Conservation (phyloP, 1,140 invertebrate genomes). For the Ceratosolen fusciceps region DNA sequence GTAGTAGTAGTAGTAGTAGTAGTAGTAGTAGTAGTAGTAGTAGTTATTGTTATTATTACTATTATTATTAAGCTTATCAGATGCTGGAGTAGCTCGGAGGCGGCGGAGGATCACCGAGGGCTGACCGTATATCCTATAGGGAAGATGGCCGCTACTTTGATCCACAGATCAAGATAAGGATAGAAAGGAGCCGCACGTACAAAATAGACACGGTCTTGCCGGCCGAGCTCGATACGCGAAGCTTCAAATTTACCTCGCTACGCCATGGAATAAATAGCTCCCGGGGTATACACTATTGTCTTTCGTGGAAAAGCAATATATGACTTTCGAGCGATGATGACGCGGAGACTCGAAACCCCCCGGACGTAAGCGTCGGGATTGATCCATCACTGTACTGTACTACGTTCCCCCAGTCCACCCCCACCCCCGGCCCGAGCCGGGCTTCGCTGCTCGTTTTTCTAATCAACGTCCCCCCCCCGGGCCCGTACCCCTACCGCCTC, state of each 20-base stretch:
- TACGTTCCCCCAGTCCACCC: background rate
- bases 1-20: too few relatives aligned
- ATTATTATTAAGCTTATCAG: conserved; percentile 45
- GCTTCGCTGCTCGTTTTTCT: too few relatives aligned
- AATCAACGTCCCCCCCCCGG: too few relatives aligned
- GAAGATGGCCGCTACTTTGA: conserved; percentile 18
- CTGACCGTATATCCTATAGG: too few relatives aligned
- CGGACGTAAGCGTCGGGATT: conserved; percentile 14
- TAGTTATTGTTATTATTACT: too few relatives aligned
- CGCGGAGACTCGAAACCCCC: conserved; percentile 15
- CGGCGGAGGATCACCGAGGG: conserved; percentile 4
- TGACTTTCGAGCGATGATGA: conserved; percentile 18
- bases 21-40: too few relatives aligned
- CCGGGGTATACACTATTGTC: background rate
- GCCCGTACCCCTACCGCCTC: background rate
- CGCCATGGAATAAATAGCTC: conserved; percentile 11
- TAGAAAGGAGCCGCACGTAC: background rate
- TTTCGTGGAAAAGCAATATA: conserved; percentile 49
- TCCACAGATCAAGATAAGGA: conserved; percentile 36
- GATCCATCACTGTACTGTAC: conserved; percentile 3
- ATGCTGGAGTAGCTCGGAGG: conserved; percentile 29
- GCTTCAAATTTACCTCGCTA: too few relatives aligned
- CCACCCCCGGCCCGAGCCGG: too few relatives aligned
- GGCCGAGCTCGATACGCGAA: conserved; percentile 12
- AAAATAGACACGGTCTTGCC: background rate